These are phyloP conservation scores for Monoplex corrugatus DNA, from an alignment of 2,888 invertebrate genomes.

Conservation along the genomic window DNA sequence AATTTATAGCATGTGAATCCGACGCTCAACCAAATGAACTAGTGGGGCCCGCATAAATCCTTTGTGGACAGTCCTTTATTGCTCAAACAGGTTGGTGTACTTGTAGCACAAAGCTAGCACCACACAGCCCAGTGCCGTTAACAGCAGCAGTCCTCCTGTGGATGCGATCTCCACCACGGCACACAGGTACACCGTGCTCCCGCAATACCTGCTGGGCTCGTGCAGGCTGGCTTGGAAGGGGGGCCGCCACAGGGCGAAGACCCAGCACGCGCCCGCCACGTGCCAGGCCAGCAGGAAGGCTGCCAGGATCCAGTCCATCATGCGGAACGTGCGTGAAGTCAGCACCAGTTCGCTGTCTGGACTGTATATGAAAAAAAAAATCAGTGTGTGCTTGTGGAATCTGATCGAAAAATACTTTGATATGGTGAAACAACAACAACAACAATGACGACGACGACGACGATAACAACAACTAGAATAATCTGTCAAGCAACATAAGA, in stretches of 20 bases:
- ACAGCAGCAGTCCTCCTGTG: background rate
- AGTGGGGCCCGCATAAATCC: no score
- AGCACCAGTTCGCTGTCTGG: conserved; percentile 45
- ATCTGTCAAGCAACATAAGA: no score
- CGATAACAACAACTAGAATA: no score
- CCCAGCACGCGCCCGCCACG: conserved; percentile 90
- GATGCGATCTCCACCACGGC: conserved; percentile 87
- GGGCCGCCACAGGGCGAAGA: conserved; percentile 89
- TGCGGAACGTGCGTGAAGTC: conserved; percentile 83
- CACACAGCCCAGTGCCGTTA: background rate
- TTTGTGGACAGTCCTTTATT: no score
- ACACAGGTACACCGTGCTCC: conserved; percentile 89
- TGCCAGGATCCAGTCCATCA: conserved; percentile 86
- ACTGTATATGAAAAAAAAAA: conserved; percentile 7
- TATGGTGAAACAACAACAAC: no score
- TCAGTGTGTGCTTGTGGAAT: no score
- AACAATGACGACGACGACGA: no score
- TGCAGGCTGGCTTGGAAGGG: conserved; percentile 88
- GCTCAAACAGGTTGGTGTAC: conserved; percentile 39
- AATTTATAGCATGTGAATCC: no score
- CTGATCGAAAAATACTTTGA: no score
- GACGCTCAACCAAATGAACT: no score
- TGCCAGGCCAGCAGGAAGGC: conserved; percentile 89
- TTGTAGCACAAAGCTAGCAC: conserved; percentile 38
- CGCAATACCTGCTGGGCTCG: conserved; percentile 91